Base-by-base conservation (phyloP, 2,888 invertebrate genomes). In the Cryptus armator region DNA sequence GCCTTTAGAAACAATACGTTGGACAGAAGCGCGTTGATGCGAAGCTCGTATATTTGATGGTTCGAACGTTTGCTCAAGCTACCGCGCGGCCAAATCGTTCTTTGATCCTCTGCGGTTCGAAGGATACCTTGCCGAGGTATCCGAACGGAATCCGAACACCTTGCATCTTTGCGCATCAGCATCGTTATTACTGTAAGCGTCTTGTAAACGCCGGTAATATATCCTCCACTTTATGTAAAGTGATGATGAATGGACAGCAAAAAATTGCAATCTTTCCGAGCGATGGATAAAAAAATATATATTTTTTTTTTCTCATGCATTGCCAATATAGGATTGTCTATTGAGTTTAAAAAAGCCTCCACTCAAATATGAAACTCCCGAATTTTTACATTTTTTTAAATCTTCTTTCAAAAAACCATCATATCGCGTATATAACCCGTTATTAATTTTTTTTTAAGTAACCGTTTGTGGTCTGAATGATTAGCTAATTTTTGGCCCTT, bases 1-100 rank as follows among this genome's bases (percentile, higher is more conserved):
- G 46, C 19, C 53, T 70, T 70, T 51, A 37, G 48, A 56, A 79
- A 75, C 64, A 79, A 66, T 74, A 48, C 32, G 32, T 53, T 46
- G 43, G 53, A 62, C 51, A 53, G 71, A 71, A 84, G 71, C 71
- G 70, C 75, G 75, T 80, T 84, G 76, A 84, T 76, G 29, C 70
- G 53, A 53, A 43, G 19, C 62, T 48, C 72, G 72, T 74, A 51
- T 74, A 70, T 64, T 70, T 46, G 46, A 19, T 70, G 51, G 56
- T 56, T 62, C n/a, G 62, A 83, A 80, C 51, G 79, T 79, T 83
- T 70, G 83, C 74, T 70, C 70, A 83, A 44, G 70, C 70, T 80
- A 79, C 83, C 70, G 75, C 74, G 37, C 74, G 37, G 53, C 64
- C 78, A 32, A 64, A 71, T 79, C 46, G 66, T 83, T 64, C 75